Evolutionary conservation across 2,113 vertebrate genomes (phyloP).

Genomic region (Entelurus aequoreus): DNA sequence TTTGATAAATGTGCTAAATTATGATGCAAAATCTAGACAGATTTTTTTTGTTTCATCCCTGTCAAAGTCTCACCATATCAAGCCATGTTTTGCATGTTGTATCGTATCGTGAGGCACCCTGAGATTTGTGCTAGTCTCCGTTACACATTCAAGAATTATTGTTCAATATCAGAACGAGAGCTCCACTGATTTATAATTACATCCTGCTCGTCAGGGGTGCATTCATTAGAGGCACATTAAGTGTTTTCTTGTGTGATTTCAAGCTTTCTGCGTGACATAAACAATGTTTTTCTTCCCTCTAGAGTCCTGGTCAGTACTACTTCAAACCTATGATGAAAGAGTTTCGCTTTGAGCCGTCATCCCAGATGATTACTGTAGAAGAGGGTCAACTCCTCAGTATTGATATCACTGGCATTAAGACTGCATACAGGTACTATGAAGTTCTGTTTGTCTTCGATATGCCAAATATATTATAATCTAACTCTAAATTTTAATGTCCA

Average conservation of each 20-base stretch:
- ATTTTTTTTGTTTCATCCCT: too few relatives aligned
- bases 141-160: too few relatives aligned
- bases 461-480: background rate
- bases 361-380: conserved; percentile 95
- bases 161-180: too few relatives aligned
- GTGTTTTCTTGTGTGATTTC: background rate
- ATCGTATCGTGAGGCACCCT: background rate
- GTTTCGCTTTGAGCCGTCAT: conserved; percentile 92
- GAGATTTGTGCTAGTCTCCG: too few relatives aligned
- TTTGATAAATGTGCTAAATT: too few relatives aligned
- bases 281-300: conserved; percentile 12
- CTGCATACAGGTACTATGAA: conserved; percentile 65
- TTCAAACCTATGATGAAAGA: conserved; percentile 99
- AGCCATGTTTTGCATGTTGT: too few relatives aligned
- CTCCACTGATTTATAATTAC: too few relatives aligned
- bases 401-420: conserved; percentile 86
- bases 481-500: conserved; percentile 37
- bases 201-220: too few relatives aligned
- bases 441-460: background rate
- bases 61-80: too few relatives aligned
- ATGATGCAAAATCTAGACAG: too few relatives aligned
- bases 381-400: conserved; percentile 92
- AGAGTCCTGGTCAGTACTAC: conserved; percentile 98
- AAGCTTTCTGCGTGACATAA: background rate
- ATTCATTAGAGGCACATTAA: too few relatives aligned